These are phyloP conservation scores for Acanthosepion pharaonis DNA, from an alignment of 2,888 invertebrate genomes.

Conservation along the genomic window DNA sequence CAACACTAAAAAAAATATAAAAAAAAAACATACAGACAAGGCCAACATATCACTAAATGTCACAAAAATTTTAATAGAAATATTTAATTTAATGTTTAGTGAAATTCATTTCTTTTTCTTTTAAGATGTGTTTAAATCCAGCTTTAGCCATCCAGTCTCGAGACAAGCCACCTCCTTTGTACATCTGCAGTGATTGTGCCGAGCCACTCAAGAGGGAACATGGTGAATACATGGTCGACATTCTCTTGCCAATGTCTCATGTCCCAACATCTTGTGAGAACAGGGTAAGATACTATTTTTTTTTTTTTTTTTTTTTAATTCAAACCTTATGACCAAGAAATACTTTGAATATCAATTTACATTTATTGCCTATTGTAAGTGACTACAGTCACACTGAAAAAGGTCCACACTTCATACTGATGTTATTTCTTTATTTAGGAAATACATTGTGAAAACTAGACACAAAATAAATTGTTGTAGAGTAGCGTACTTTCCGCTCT, in stretches of 20 bases:
- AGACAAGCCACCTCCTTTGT: slow-evolving; percentile 90
- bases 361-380: no score
- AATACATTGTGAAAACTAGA: no score
- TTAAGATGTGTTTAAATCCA: slow-evolving; percentile 85
- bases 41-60: no score
- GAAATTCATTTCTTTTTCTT: slow-evolving; percentile 67
- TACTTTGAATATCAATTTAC: no score
- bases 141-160: slow-evolving; percentile 72
- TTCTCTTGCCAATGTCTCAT: slow-evolving; percentile 90
- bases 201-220: slow-evolving; percentile 75
- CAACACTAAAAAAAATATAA: no score
- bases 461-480: no score
- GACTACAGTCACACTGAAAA: no score
- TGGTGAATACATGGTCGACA: slow-evolving; percentile 79
- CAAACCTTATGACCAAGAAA: not conserved
- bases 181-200: slow-evolving; percentile 96
- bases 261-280: slow-evolving; percentile 96
- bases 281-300: slow-evolving; percentile 77
- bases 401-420: no score
- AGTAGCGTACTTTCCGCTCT: no score
- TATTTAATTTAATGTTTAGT: not conserved
- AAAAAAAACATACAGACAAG: no score
- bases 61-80: no score
- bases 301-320: not conserved
- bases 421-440: no score